These are phyloP conservation scores for Chrysotoxum bicinctum DNA, from an alignment of 2,888 invertebrate genomes.

Conservation along the genomic window DNA sequence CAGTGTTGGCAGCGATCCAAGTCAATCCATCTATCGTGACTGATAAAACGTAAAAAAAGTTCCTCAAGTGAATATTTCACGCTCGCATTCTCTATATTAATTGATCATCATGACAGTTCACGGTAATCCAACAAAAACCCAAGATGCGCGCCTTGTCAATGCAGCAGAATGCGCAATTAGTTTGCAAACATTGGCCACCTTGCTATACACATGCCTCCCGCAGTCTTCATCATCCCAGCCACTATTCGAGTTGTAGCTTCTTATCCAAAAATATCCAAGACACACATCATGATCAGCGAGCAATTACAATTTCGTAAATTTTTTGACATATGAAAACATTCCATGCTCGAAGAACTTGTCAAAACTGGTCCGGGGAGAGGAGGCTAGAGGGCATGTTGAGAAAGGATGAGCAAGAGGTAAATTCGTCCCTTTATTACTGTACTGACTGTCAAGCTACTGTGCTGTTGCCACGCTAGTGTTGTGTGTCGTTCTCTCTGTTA, in stretches of 20 bases:
- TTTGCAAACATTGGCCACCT: conserved; percentile 67
- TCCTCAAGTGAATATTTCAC: conserved; percentile 63
- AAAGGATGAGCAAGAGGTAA: background rate
- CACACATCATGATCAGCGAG: conserved; percentile 33
- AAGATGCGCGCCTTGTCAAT: conserved; percentile 60
- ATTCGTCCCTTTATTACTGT: background rate
- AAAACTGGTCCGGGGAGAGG: too few relatives aligned
- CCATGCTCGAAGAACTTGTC: conserved; percentile 12
- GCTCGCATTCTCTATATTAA: conserved; percentile 66
- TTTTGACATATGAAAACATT: conserved; percentile 59
- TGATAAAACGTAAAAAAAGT: conserved; percentile 56
- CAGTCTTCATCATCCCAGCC: background rate
- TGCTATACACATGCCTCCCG: conserved; percentile 23
- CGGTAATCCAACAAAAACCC: conserved; percentile 38
- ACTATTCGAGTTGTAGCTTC: background rate
- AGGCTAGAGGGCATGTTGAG: background rate
- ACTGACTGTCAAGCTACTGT: conserved; percentile 10
- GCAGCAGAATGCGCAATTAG: conserved; percentile 67
- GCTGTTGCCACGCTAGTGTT: conserved; percentile 58
- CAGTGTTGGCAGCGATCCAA: conserved; percentile 31
- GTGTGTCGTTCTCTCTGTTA: conserved; percentile 63
- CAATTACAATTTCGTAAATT: conserved; percentile 60
- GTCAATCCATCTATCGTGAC: conserved; percentile 58
- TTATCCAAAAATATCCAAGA: conserved; percentile 49
- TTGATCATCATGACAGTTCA: conserved; percentile 69